Evolutionary conservation across 2,888 invertebrate genomes (phyloP).

Genomic region (Stenoptilia bipunctidactyla): DNA sequence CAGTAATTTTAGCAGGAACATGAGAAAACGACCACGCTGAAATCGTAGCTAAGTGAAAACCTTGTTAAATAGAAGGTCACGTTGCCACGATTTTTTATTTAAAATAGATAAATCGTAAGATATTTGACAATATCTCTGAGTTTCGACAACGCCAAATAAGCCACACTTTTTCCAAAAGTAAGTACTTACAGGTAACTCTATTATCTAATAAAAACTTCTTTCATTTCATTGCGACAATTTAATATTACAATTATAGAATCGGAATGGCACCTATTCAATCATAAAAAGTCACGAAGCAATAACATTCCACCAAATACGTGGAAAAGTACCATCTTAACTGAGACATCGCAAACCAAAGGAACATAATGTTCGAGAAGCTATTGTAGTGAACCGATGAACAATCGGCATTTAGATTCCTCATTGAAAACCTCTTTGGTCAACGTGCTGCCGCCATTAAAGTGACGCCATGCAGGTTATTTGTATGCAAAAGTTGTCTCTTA

Average conservation of each 20-base stretch:
- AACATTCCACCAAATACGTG: neutral
- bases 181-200: too few species aligned
- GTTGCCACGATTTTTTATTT: conserved; percentile 16
- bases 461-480: conserved; percentile 36
- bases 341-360: too few species aligned
- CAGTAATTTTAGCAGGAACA: conserved; percentile 41
- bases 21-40: conserved; percentile 30
- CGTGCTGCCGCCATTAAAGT: conserved; percentile 17
- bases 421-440: conserved; percentile 22
- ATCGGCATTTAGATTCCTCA: conserved; percentile 17
- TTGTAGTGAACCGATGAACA: conserved; percentile 25
- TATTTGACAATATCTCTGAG: too few species aligned
- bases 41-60: conserved; percentile 24
- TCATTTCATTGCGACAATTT: too few species aligned
- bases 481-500: conserved; percentile 49
- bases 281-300: neutral
- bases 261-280: conserved; percentile 7
- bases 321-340: too few species aligned
- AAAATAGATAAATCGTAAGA: too few species aligned
- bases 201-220: too few species aligned
- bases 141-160: too few species aligned
- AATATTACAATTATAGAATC: too few species aligned
- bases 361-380: conserved; percentile 38
- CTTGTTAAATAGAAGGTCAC: conserved; percentile 40
- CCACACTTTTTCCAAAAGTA: too few species aligned